Evolutionary conservation across 2,888 invertebrate genomes (phyloP), one percentile per base, ranked within the genome.

Genomic region (Dasypogon diadema): DNA sequence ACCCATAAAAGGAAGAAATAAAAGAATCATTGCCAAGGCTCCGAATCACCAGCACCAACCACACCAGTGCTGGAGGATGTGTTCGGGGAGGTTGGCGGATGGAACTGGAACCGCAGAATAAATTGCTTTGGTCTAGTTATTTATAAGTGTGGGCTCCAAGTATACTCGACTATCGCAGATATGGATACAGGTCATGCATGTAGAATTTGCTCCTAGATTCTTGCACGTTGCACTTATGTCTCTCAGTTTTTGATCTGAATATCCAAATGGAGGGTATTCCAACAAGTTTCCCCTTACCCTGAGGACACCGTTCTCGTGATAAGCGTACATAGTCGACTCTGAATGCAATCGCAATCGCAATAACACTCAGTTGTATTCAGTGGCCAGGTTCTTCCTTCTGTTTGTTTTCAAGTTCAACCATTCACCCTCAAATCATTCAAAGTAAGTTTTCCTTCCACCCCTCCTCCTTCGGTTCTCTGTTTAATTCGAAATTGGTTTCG

Each of bases 91-190:
- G 65, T 21, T 63, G 21, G 12, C 24, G 26, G 42, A 24, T 34
- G 48, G 22, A 37, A 48, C 65, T 65, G 48, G 24, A 46, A 37
- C 70, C 70, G 70, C 70, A 54, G 54, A 70, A 70, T 70, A 70
- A 70, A 70, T 70, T 70, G 70, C 70, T 54, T 37, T 70, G 70
- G 70, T 70, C 70, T 70, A 70, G 70, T 70, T 70, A 70, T 70
- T 70, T 70, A 70, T 70, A 51, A 70, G 70, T 51, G 30, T 46
- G 46, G 37, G 65, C 48, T 63, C n/a, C n/a, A 26, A 30, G 21
- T 22, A 26, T 54, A 22, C 21, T 18, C 48, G 51, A 51, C 16
- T 18, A 22, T 16, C 54, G 14, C 70, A n/a, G 70, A 54, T 18
- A 54, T 54, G 70, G 26, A 30, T 22, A 54, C 10, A 34, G 70